Evolutionary conservation across 1,140 invertebrate genomes (phyloP).

Genomic region (Polyergus mexicanus): DNA sequence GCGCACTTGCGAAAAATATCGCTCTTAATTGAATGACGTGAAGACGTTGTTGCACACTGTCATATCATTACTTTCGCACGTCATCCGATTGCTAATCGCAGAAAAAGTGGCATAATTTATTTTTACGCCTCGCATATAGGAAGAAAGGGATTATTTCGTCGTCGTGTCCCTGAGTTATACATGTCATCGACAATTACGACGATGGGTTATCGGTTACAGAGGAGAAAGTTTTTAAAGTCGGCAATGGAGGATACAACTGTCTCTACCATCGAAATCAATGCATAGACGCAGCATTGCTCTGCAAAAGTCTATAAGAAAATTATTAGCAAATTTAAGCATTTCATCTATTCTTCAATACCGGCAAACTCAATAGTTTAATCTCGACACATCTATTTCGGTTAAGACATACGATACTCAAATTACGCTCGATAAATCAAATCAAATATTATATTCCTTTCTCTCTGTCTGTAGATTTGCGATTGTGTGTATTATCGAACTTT

Average conservation of each 20-base stretch:
- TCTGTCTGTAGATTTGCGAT: too few relatives aligned
- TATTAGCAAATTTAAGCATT: slow-evolving; percentile 37
- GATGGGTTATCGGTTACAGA: neutral
- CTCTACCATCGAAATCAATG: slow-evolving; percentile 43
- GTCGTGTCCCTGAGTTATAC: slow-evolving; percentile 26
- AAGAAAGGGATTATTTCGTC: slow-evolving; percentile 16
- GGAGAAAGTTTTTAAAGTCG: slow-evolving; percentile 38
- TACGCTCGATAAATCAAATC: neutral
- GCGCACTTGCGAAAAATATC: neutral
- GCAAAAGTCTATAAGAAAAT: slow-evolving; percentile 54
- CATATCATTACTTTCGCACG: neutral
- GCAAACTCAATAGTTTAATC: neutral
- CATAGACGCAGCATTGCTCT: slow-evolving; percentile 20
- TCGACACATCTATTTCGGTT: neutral
- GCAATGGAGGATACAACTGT: neutral
- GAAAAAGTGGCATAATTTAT: neutral
- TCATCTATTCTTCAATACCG: neutral
- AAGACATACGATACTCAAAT: neutral
- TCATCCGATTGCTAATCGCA: neutral
- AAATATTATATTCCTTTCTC: too few relatives aligned
- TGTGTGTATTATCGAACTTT: neutral
- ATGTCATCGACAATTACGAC: neutral
- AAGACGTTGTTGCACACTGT: neutral
- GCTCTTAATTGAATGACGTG: neutral
- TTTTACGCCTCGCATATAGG: neutral